phyloP scores from a whole-genome alignment of 1,140 invertebrate species.

The Psix sp. region DNA sequence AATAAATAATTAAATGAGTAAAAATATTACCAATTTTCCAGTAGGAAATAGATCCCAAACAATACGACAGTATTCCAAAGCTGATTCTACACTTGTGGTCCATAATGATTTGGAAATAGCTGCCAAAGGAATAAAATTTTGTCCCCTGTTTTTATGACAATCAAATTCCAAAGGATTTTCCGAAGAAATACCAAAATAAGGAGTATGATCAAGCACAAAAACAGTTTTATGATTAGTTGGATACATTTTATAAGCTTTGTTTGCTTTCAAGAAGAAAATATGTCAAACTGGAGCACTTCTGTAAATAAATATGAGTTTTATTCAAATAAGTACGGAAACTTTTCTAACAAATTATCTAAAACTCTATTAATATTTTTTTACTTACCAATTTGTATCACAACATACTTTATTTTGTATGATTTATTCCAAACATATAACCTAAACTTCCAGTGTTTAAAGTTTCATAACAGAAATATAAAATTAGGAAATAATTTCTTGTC shows the following conservation, averaged over 20 bases:
- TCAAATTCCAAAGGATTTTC: constrained; percentile 94
- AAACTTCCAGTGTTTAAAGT: no score
- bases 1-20: neutral
- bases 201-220: constrained; percentile 94
- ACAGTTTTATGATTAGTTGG: constrained; percentile 94
- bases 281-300: no score
- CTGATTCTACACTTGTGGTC: constrained; percentile 95
- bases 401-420: no score
- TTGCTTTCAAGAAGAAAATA: no score
- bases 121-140: constrained; percentile 84
- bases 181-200: constrained; percentile 91
- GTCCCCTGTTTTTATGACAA: constrained; percentile 84
- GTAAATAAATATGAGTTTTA: no score
- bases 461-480: no score
- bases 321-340: no score
- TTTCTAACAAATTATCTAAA: no score
- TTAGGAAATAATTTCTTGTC: no score
- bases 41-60: constrained; percentile 96
- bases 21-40: constrained; percentile 85
- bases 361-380: no score
- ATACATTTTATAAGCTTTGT: constrained; percentile 73
- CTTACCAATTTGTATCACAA: no score
- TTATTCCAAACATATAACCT: no score
- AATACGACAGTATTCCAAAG: constrained; percentile 95
- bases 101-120: constrained; percentile 94